phyloP scores from a whole-genome alignment of 1,140 invertebrate species.

The Apis florea region DNA sequence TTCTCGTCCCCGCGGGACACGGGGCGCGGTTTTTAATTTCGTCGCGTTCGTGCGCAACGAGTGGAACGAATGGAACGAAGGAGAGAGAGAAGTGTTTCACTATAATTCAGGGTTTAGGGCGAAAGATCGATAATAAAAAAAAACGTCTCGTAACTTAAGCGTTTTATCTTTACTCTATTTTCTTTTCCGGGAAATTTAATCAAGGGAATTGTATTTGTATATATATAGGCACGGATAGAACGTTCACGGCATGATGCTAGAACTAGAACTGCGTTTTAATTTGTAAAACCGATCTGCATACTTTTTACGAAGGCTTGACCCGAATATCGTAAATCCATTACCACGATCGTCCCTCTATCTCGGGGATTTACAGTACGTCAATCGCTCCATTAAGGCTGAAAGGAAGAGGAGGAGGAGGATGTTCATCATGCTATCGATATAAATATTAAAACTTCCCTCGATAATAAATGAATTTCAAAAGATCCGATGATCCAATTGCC shows the following conservation, averaged over 20 bases:
- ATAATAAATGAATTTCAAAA: not conserved
- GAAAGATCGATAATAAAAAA: too few relatives aligned
- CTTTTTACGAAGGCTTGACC: not conserved
- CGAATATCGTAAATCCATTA: slow-evolving; percentile 7
- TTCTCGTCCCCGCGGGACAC: too few relatives aligned
- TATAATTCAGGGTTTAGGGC: too few relatives aligned
- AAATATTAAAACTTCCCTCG: not conserved
- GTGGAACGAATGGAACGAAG: too few relatives aligned
- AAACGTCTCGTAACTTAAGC: too few relatives aligned
- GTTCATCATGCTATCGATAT: not conserved
- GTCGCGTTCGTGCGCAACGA: not conserved
- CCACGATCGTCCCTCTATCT: slow-evolving; percentile 5
- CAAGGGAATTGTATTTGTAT: too few relatives aligned
- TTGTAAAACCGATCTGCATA: not conserved
- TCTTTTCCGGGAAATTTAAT: too few relatives aligned
- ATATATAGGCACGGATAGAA: too few relatives aligned
- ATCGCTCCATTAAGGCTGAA: not conserved
- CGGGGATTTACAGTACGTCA: slow-evolving; percentile 12
- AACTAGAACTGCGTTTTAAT: not conserved
- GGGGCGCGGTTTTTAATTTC: not conserved
- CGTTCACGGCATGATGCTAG: too few relatives aligned
- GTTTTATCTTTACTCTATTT: too few relatives aligned
- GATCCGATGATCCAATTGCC: not conserved
- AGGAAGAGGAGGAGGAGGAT: not conserved
- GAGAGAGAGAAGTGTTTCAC: too few relatives aligned